Base-by-base conservation (phyloP, 2,797 vertebrate genomes). In the Coregonus ussuriensis region DNA sequence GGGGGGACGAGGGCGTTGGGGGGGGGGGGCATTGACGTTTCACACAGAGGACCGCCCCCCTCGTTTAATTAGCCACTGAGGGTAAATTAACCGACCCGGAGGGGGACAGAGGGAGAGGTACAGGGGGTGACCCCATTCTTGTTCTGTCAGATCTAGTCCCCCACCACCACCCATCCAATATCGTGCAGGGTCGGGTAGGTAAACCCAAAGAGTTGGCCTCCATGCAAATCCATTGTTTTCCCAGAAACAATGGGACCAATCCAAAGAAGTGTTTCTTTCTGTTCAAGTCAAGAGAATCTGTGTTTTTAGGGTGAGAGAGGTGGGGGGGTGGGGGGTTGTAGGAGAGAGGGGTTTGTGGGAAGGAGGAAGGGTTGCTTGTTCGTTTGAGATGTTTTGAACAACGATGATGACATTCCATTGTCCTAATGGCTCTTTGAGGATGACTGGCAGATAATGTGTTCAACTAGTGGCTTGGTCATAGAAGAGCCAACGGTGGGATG, bases 1-100 rank as follows among this genome's bases (percentile, higher is more conserved):
- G 70, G n/a, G 65, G 21, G 16, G 84, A 79, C 89, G 70, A 81
- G 87, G 83, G 83, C 83, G 82, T 85, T 74, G 84, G 84, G 72
- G 80, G 81, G 80, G 81, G 81, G 89, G 83, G 82, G 80, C 78
- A 89, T 91, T 92, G 91, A 94, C 89, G 91, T 93, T 95, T 95
- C 88, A 89, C 90, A 86, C 81, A 37, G 70, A 74, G 66, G 80
- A 82, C 83, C 56, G 80, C 83, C 90, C 91, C 92, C 59, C 90
- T 88, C 86, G 88, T 91, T 95, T 95, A 93, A 94, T 95, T 95
- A 95, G 88, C 89, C 90, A 83, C 77, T 83, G 81, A 91, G 92
- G 87, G 89, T 92, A 94, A 94, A 93, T 88, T 86, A 92, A 91
- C 89, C 76, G 80, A 82, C 83, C 81, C 65, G 37, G 29, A 56